Percentiles rank a stretch among this genome's conserved stretches.
Evolutionary conservation across 2,113 vertebrate species (phyloP).

Genomic region (Ptilorrhoa leucosticta): DNA sequence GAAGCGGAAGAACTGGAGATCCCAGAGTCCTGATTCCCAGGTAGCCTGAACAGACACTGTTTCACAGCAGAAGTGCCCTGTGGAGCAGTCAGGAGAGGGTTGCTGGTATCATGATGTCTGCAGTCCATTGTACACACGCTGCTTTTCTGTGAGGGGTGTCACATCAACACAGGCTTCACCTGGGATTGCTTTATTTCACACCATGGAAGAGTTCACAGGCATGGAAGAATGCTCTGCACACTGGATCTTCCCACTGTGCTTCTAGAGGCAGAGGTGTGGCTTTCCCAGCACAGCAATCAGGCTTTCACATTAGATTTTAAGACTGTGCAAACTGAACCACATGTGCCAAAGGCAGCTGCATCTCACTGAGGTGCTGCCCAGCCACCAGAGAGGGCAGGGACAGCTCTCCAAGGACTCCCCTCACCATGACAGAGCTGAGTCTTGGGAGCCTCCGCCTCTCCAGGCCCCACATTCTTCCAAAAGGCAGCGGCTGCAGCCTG

Average conservation of each 20-base stretch:
- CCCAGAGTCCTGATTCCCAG: background rate
- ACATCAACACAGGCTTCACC: background rate
- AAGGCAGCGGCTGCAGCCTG: background rate
- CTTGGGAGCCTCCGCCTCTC: background rate
- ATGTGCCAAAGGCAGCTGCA: background rate
- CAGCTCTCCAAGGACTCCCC: background rate
- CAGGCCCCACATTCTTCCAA: background rate
- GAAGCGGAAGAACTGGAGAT: background rate
- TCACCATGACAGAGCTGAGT: rapidly evolving
- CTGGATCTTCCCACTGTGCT: background rate
- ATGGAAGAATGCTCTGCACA: background rate
- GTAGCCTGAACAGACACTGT: background rate
- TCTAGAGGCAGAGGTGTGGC: background rate
- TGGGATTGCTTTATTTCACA: background rate
- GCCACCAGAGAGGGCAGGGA: background rate
- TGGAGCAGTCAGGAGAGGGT: background rate
- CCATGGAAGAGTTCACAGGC: background rate
- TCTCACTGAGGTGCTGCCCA: background rate
- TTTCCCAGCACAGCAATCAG: background rate
- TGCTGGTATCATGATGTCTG: background rate
- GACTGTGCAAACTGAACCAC: background rate
- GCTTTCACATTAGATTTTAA: background rate
- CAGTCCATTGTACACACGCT: rapidly evolving
- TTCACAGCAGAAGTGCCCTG: background rate
- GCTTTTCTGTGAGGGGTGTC: background rate